phyloP scores from a whole-genome alignment of 2,113 vertebrate genomes.

The Clupea harengus region DNA sequence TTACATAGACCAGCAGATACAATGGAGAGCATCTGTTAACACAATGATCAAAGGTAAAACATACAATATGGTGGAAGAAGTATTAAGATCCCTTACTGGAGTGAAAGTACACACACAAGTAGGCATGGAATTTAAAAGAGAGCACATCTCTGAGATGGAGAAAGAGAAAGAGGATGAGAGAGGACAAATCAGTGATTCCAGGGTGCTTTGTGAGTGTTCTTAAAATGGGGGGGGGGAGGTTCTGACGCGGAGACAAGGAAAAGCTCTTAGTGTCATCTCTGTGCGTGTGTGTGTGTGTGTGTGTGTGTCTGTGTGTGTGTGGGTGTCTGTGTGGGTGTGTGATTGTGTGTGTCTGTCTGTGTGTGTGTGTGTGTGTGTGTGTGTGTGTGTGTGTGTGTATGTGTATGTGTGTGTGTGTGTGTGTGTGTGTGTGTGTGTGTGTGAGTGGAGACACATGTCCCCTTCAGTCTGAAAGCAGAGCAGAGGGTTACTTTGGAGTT shows the following conservation, averaged over 20 bases:
- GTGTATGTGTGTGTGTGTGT: neutral
- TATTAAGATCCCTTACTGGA: too few species aligned
- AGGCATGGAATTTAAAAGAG: too few species aligned
- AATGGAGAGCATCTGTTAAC: too few species aligned
- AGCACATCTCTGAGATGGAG: neutral
- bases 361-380: neutral
- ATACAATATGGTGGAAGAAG: too few species aligned
- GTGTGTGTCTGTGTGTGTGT: neutral
- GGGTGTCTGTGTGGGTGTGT: neutral
- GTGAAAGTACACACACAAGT: too few species aligned
- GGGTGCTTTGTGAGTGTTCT: neutral
- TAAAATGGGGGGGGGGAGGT: neutral
- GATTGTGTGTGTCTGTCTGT: neutral
- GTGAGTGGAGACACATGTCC: neutral
- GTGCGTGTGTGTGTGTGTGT: neutral
- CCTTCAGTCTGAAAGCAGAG: too few species aligned
- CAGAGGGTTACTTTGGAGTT: too few species aligned
- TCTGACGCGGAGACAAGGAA: slow-evolving; percentile 17
- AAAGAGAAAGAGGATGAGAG: neutral
- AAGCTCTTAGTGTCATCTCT: slow-evolving; percentile 22
- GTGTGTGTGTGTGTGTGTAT: neutral
- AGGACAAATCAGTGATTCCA: neutral
- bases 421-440: neutral
- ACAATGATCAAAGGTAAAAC: too few species aligned
- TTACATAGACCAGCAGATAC: too few species aligned